Evolutionary conservation across 1,140 invertebrate species (phyloP), one percentile per base, ranked within the genome.

Genomic region (Parapsyche elsis): DNA sequence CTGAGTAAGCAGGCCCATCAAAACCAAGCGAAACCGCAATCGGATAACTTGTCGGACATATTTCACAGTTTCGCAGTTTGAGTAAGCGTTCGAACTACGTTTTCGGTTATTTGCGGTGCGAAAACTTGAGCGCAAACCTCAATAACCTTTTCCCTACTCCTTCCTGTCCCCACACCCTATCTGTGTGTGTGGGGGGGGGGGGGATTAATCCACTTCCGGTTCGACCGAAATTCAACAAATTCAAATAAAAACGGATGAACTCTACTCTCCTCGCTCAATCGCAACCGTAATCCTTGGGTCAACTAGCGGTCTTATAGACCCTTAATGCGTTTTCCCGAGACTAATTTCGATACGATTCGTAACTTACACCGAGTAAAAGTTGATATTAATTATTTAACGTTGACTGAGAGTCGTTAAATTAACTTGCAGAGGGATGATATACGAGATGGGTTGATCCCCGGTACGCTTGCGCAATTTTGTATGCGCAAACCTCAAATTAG

Each of bases 241-340:
- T 24, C 64, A 67, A 67, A 67, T 21, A 67, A 67, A 67, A 67
- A 67, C 64, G 26, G 24, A 67, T 30, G 24, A 67, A 67, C 64
- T 67, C 64, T 5, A 64, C 64, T 30, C 14, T 26, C 14, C 2
- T 9, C 24, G 64, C 19, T 26, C 64, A 12, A 24, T 24, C 64
- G 64, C 23, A 67, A 67, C 64, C 24, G 64, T 67, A 67, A 67
- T 67, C 21, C 64, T 21, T 9, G 1, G 30, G 30, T 38, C 30
- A n/a, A n/a, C n/a, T n/a, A n/a, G n/a, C n/a, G 30, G 30, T 4
- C 57, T 19, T 16, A 9, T 9, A 16, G 57, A 61, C 9, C 57
- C 16, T 19, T 61, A 61, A 61, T 61, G 57, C 16, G 16, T 19
- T 21, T 19, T 19, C 14, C 21, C 16, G 57, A 16, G 57, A 61